phyloP scores from a whole-genome alignment of 1,140 invertebrate species.

The Pogonognathellus flavescens region DNA sequence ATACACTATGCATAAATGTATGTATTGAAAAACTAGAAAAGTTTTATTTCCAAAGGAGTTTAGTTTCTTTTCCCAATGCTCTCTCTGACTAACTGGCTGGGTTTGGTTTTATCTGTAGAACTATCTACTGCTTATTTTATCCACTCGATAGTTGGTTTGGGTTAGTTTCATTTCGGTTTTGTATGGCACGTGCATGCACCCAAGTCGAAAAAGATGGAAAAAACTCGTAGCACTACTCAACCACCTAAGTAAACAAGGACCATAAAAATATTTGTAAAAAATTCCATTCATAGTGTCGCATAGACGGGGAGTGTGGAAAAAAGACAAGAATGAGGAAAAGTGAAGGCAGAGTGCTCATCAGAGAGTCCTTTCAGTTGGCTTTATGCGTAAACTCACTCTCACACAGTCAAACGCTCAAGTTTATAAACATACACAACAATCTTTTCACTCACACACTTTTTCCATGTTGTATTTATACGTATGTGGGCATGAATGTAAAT shows the following conservation, averaged over 20 bases:
- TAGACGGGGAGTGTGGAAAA: neutral
- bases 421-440: constrained; percentile 18
- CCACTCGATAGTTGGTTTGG: too few relatives aligned
- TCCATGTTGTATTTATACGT: too few relatives aligned
- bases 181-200: too few relatives aligned
- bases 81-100: too few relatives aligned
- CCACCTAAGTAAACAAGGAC: constrained; percentile 37
- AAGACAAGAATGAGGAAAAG: neutral
- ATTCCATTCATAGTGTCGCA: constrained; percentile 38
- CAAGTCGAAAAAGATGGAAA: neutral
- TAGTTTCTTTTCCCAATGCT: too few relatives aligned
- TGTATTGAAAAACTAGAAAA: too few relatives aligned
- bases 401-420: neutral
- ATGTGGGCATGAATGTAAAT: neutral
- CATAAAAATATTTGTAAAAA: constrained; percentile 31
- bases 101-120: too few relatives aligned
- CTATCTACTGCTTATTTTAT: too few relatives aligned
- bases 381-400: constrained; percentile 2
- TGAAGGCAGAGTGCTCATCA: constrained; percentile 2
- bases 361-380: constrained; percentile 14
- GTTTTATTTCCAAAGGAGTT: too few relatives aligned
- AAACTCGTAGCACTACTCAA: constrained; percentile 1
- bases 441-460: neutral
- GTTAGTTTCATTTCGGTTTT: too few relatives aligned
- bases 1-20: too few relatives aligned